Base-by-base conservation (phyloP, 2,888 invertebrate genomes). In the Leucoma salicis region DNA sequence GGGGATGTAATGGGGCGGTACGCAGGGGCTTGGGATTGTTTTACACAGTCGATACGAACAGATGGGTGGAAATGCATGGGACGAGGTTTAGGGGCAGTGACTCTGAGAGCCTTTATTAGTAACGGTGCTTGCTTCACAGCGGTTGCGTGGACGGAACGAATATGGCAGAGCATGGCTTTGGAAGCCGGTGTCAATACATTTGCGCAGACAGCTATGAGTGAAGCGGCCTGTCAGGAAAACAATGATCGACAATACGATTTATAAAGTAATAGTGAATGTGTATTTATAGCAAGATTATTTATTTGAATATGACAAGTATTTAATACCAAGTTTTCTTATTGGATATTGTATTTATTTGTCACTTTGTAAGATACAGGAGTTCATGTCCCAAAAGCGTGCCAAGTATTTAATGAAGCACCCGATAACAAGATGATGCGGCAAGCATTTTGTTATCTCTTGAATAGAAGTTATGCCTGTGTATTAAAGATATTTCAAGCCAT, bases 91-190 rank as follows among this genome's bases (percentile, higher is more conserved):
- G 91, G 91, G 13, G 94, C 97, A 0, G 95, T 97, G 0, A 80
- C 97, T 28, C 69, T 97, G 33, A 91, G 98, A 31, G 97, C 98
- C 0, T 98, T 98, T 78, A 96, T 98, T 1, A 95, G 95, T 49
- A 98, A 99, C 75, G 98, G 97, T 0, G 96, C 96, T 3, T 97
- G 96, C 46, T 98, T 98, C 76, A 92, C 95, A 21, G 96, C 96
- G 0, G 97, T 97, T 39, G 93, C 94, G 14, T 95, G 94, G 94
- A 92, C 94, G 1, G 92, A 96, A 76, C 88, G 93, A 36, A 68
- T 92, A 8, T 87, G 87, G 88, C 81, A 80, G 46, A 55, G 61
- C 27, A 67, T 71, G 40, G 70, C 82, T 15, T 67, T 76, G 0
- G 70, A 72, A n/a, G 33, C 64, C 2, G 47, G 69, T 27, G 63